Evolutionary conservation across 2,888 invertebrate species (phyloP).

Genomic region (Apocheima hispidaria): DNA sequence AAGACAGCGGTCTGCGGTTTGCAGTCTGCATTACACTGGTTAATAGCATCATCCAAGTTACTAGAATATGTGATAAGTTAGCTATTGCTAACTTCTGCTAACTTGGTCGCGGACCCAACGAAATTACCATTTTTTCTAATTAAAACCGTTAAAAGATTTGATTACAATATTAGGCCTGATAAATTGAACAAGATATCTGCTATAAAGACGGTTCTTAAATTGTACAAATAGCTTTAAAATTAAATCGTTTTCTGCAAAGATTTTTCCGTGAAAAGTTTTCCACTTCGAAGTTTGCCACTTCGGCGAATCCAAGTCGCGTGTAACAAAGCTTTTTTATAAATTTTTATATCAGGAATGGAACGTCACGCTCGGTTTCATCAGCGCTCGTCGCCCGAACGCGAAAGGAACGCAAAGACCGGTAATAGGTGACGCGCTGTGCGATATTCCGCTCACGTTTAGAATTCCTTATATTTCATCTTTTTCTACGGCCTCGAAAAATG

Average conservation of each 20-base stretch:
- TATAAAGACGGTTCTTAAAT: conserved; percentile 66
- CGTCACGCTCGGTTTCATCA: conserved; percentile 83
- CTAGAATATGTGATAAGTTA: conserved; percentile 48
- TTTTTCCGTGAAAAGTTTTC: conserved; percentile 85
- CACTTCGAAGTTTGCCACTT: conserved; percentile 85
- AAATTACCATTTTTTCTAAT: conserved; percentile 38
- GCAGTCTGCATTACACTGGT: conserved; percentile 62
- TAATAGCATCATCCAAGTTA: conserved; percentile 61
- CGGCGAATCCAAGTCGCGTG: conserved; percentile 82
- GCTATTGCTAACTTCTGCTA: conserved; percentile 45
- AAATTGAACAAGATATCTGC: conserved; percentile 60
- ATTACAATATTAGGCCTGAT: conserved; percentile 52
- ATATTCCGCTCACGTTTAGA: conserved; percentile 83
- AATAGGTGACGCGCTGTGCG: conserved; percentile 80
- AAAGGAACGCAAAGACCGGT: conserved; percentile 81
- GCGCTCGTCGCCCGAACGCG: conserved; percentile 79
- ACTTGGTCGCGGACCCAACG: conserved; percentile 24
- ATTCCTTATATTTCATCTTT: conserved; percentile 86
- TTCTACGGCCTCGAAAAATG: conserved; percentile 84
- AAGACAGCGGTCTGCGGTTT: conserved; percentile 65
- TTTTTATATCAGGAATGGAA: conserved; percentile 84
- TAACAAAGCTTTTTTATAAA: conserved; percentile 86
- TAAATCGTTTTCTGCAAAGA: conserved; percentile 83
- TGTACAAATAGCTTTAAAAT: conserved; percentile 82
- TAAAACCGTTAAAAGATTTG: conserved; percentile 45